Conservation (phyloP, 2,888 invertebrate genomes). For the Schizaphis graminum region DNA sequence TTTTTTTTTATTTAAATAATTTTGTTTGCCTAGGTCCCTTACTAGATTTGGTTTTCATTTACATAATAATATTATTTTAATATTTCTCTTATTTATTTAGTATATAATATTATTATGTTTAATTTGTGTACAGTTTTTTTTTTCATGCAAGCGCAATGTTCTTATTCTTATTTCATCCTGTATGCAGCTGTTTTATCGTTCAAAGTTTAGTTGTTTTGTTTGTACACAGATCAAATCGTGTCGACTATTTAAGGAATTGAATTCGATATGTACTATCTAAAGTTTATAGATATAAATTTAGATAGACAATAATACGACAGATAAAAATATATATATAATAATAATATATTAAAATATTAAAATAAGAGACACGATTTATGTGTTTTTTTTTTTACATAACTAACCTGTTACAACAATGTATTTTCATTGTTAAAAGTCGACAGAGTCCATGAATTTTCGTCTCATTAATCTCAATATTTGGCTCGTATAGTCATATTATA, state of each 20-base stretch:
- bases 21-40: background rate
- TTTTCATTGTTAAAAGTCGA: background rate
- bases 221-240: background rate
- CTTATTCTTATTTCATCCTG: background rate
- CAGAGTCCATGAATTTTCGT: conserved; percentile 22
- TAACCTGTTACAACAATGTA: background rate
- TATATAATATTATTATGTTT: background rate
- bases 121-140: background rate
- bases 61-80: background rate
- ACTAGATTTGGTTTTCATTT: background rate
- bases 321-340: background rate
- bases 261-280: too few species aligned
- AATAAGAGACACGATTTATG: background rate
- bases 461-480: conserved; percentile 51
- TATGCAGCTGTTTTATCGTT: background rate
- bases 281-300: too few species aligned
- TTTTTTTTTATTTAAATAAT: background rate
- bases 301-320: too few species aligned
- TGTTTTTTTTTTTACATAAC: background rate
- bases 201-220: background rate
- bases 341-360: background rate
- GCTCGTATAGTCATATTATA: conserved; percentile 16
- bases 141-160: background rate
- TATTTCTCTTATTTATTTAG: background rate
- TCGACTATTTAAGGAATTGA: background rate